A percentile compares a stretch with the other conserved stretches of the same genome.
These are phyloP conservation scores for Oryzaephilus surinamensis DNA, from an alignment of 1,140 invertebrate species.

Conservation along the genomic window DNA sequence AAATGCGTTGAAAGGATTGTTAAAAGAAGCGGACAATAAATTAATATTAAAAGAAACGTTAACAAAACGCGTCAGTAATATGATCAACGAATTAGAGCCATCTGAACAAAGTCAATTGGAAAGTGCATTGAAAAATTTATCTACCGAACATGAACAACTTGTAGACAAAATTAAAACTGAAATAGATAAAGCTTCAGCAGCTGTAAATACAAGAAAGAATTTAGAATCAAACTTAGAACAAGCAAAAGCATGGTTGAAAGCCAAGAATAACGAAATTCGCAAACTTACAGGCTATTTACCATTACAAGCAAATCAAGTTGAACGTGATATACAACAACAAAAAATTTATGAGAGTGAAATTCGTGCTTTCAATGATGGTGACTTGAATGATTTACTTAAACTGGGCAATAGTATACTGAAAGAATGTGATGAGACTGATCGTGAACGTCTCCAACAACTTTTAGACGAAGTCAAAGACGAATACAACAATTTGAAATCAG, in stretches of 20 bases:
- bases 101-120: conserved; percentile 64
- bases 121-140: conserved; percentile 50
- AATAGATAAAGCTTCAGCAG: conserved; percentile 55
- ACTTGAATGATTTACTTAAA: conserved; percentile 62
- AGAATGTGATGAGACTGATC: conserved; percentile 67
- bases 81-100: conserved; percentile 75
- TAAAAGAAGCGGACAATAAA: conserved; percentile 78
- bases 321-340: conserved; percentile 65
- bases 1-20: conserved; percentile 55
- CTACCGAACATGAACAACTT: conserved; percentile 60
- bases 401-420: conserved; percentile 64
- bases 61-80: conserved; percentile 69
- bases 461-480: conserved; percentile 56
- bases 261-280: conserved; percentile 62
- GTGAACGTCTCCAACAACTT: conserved; percentile 50
- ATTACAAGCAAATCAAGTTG: conserved; percentile 58
- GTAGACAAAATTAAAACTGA: conserved; percentile 59
- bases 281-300: conserved; percentile 65
- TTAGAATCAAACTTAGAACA: conserved; percentile 68
- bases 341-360: conserved; percentile 64
- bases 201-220: conserved; percentile 57
- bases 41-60: conserved; percentile 70
- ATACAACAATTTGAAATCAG: conserved; percentile 57
- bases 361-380: conserved; percentile 64
- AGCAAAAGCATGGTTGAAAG: conserved; percentile 66